Evolutionary conservation across 2,113 vertebrate genomes (phyloP), one percentile per base, ranked within the genome.

Genomic region (Acrocephalus arundinaceus): DNA sequence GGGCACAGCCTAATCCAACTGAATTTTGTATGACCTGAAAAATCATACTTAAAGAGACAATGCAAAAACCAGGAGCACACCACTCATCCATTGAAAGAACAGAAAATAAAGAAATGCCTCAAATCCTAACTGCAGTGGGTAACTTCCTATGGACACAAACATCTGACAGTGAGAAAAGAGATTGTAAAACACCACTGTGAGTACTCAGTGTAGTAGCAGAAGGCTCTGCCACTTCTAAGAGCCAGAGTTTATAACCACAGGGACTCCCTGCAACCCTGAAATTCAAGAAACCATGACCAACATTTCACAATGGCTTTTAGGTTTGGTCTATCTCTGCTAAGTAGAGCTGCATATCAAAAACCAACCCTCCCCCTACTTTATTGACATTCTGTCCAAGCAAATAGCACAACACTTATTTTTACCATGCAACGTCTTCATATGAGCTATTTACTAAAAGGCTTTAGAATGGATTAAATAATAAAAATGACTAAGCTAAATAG

Each of bases 381-480:
- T 13, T 62, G 91, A 93, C 86, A 77, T 93, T 78, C 93, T 87
- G 70, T 67, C 70, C 65, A 75, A 78, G 57, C 35, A 89, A 86
- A 85, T 1, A 88, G 72, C 0, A 0, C 49, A 81, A 48, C 41
- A n/a, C 52, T 84, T 94, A 67, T 43, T 95, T 90, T 63, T 78
- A 77, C 48, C 17, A 33, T 55, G 68, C 39, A 43, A 81, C 24
- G 3, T 87, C 83, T 94, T 92, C 58, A 76, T 78, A 55, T 31
- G 23, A 92, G 65, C 43, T 78, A 63, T 74, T 93, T 78, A 84
- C 65, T 93, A 67, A 78, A 96, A 81, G 57, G 28, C 65, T 96
- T 93, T 55, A 59, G 77, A 84, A 94, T 86, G 48, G 88, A 81
- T 89, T 92, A 92, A 89, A 92, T 75, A 87, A 91, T 95, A 96